Evolutionary conservation across 2,888 invertebrate species (phyloP), one percentile per base, ranked within the genome.

Genomic region (Amblyjoppa proteus): DNA sequence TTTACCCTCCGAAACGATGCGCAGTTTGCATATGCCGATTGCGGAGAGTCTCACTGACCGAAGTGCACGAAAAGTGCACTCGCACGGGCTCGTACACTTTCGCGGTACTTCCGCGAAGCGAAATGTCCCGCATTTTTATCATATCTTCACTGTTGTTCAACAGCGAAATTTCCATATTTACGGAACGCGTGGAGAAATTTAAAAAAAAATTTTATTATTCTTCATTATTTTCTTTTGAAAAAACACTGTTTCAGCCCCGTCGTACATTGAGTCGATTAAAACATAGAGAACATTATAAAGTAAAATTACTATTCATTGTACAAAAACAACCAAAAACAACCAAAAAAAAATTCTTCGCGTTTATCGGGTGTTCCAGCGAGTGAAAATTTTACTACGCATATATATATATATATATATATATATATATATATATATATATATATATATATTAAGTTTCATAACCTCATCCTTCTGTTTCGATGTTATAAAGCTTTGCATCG

Each of bases 1-100:
- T 85, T 85, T 85, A 81, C 83, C 66, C 70, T 53, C 58, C 70
- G 78, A 85, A 85, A 83, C 78, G 83, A 82, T 66, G 70, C 58
- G 61, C 74, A 51, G 85, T 81, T 84, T 84, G 84, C 84, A 84
- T 77, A 73, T 74, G 68, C 81, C 73, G 81, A 81, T 81, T 81
- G 61, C 51, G 51, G 58, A 25, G 58, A 58, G 28, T 25, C 28
- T 28, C 28, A 28, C 28, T 58, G 58, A 25, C 28, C 58, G 4
- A 28, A 58, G 58, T 58, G 28, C 25, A 58, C 28, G 58, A 25
- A 58, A 58, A 25, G 58, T 58, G 58, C 28, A 58, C 58, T 28
- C 28, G 13, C 25, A 13, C 25, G 58, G 13, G 28, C 25, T 58
- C 58, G 58, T 28, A 58, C 28, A 58, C 58, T 56, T 56, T 9